Base-by-base conservation (phyloP, 2,113 vertebrate genomes). In the Setophaga petechia region DNA sequence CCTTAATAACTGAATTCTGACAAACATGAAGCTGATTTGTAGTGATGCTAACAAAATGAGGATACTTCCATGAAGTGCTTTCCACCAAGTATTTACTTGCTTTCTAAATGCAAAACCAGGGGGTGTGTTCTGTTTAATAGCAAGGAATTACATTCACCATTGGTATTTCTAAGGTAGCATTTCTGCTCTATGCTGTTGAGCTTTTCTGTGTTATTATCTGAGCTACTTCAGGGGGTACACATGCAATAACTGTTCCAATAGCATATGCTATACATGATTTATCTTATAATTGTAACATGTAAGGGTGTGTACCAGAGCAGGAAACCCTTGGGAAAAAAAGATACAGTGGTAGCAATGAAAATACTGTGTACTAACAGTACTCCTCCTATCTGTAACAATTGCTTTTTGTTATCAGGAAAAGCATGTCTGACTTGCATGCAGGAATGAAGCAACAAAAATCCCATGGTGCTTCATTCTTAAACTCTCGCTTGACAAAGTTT, bases 401-500 rank as follows among this genome's bases (percentile, higher is more conserved):
- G 35, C 16, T 52, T 65, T 88, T 80, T 44, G 23, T 63, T 41
- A 51, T 11, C 47, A 62, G 43, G 84, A 79, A 72, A 57, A 95
- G 96, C 91, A 90, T 71, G 93, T 78, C 58, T n/a, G 15, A 25
- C 82, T 84, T 96, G 95, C 74, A 93, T 86, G 81, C 44, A 2
- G 15, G 30, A 90, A 76, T 31, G 73, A 84, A 83, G 87, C 57
- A 81, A 55, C 65, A 89, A 62, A 35, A 79, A 49, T 16, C 65
- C 72, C 61, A 24, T 2, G 37, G 22, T 2, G 58, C 89, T 90
- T 93, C 84, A 21, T 86, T 76, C 51, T n/a, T 90, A n/a, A 96
- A 65, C 58, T 78, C 69, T 91, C 44, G 81, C 94, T 95, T 98
- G 97, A 98, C 69, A n/a, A 27, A 65, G 92, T 96, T 97, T 96